Evolutionary conservation across 2,888 invertebrate species (phyloP).

Genomic region (Pheosia gnoma): DNA sequence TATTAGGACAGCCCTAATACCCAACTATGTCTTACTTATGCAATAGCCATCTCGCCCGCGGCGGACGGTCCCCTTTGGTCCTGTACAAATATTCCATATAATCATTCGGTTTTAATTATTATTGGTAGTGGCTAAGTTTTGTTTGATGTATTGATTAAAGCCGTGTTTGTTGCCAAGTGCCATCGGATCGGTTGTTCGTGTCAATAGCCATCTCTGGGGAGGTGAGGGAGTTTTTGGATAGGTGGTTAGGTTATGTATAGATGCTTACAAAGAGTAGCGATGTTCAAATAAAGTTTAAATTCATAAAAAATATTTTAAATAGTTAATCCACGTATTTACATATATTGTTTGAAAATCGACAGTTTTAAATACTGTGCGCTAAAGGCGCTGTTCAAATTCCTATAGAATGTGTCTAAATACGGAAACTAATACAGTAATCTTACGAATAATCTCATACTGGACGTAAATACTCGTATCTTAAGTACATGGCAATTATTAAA

Average conservation of each 20-base stretch:
- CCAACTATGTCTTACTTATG: conserved; percentile 56
- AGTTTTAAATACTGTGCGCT: too few relatives aligned
- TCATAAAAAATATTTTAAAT: too few relatives aligned
- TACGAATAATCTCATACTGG: too few relatives aligned
- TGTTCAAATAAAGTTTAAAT: too few relatives aligned
- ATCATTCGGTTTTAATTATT: conserved; percentile 84
- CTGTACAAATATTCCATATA: conserved; percentile 81
- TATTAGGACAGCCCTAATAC: conserved; percentile 32
- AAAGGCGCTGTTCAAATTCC: too few relatives aligned
- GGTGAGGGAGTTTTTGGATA: background rate
- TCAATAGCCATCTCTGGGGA: conserved; percentile 62
- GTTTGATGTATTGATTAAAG: conserved; percentile 84
- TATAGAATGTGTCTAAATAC: too few relatives aligned
- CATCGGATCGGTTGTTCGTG: conserved; percentile 56
- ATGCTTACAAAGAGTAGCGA: background rate
- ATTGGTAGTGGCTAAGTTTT: conserved; percentile 79
- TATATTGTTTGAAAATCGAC: too few relatives aligned
- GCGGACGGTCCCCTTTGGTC: conserved; percentile 71
- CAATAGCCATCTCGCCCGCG: conserved; percentile 60
- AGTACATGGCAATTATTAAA: too few relatives aligned
- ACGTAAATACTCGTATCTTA: too few relatives aligned
- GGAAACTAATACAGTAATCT: too few relatives aligned
- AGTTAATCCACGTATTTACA: too few relatives aligned
- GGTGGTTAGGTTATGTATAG: background rate
- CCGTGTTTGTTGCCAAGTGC: conserved; percentile 78